A percentile compares a stretch with the other conserved stretches of the same genome.
Evolutionary conservation across 2,797 vertebrate species (phyloP).

Genomic region (Myotis pilosus): DNA sequence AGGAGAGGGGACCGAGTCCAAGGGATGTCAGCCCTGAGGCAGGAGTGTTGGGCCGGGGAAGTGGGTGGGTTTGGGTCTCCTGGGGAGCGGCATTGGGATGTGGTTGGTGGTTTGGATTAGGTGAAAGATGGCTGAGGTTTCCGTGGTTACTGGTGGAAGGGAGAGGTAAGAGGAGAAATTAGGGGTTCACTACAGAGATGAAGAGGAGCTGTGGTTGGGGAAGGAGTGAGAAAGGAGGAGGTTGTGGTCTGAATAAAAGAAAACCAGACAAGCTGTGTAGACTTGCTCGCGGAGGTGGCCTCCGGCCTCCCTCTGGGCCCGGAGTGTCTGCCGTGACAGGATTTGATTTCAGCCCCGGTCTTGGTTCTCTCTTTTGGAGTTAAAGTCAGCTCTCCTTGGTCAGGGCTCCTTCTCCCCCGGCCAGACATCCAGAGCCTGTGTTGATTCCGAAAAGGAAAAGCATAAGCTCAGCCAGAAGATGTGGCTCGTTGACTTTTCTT

Average conservation of each 20-base stretch:
- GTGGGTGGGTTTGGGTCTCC: neutral
- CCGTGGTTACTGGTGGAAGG: slow-evolving; percentile 9
- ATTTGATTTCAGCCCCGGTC: neutral
- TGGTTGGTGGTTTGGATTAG: slow-evolving; percentile 50
- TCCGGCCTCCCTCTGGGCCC: neutral
- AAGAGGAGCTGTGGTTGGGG: neutral
- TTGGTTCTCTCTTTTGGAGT: neutral
- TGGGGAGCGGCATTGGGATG: neutral
- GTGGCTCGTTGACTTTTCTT: neutral
- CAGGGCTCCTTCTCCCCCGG: neutral
- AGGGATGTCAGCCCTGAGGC: neutral
- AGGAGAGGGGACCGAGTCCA: neutral
- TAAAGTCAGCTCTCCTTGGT: neutral
- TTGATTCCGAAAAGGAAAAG: slow-evolving; percentile 7
- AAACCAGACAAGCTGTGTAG: neutral
- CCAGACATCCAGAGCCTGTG: neutral
- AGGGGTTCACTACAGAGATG: neutral
- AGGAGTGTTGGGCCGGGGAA: neutral
- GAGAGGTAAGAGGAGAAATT: slow-evolving; percentile 9
- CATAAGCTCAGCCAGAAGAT: slow-evolving; percentile 9
- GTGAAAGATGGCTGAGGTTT: slow-evolving; percentile 50
- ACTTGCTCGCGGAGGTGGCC: neutral
- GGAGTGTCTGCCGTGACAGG: neutral
- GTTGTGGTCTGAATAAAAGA: slow-evolving; percentile 19
- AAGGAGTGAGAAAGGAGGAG: neutral